These are phyloP conservation scores for Cordilura impudica DNA, from an alignment of 2,888 invertebrate species.

Conservation along the genomic window DNA sequence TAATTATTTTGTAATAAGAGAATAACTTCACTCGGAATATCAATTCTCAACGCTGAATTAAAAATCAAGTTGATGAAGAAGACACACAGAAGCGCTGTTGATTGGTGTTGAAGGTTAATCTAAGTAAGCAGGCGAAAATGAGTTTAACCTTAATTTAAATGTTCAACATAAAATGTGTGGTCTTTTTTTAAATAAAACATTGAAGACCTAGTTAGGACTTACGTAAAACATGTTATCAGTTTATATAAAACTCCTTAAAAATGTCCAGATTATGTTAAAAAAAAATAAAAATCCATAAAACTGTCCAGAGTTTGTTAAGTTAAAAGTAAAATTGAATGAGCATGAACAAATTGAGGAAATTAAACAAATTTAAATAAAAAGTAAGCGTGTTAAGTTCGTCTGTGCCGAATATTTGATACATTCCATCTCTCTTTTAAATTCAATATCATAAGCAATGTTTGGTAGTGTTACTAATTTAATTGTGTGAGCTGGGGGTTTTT, in stretches of 20 bases:
- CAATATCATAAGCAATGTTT: no score
- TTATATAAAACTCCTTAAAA: neutral
- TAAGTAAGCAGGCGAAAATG: conserved; percentile 49
- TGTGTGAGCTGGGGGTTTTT: no score
- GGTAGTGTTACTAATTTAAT: no score
- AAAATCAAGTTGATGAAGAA: conserved; percentile 17
- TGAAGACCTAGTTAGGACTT: conserved; percentile 3
- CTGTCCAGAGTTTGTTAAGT: no score
- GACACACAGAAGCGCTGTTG: conserved; percentile 21
- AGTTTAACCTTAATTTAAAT: conserved; percentile 55
- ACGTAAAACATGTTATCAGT: neutral
- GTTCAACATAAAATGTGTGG: conserved; percentile 48
- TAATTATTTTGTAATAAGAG: conserved; percentile 59
- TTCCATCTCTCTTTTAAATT: no score
- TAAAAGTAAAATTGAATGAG: no score
- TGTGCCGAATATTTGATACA: no score
- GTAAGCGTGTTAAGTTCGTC: no score
- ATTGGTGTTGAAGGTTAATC: conserved; percentile 56
- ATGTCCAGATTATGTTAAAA: neutral
- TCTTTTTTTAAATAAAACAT: conserved; percentile 30
- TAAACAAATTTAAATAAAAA: no score
- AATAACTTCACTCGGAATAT: conserved; percentile 21
- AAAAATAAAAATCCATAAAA: no score
- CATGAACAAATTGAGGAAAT: no score
- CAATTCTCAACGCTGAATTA: conserved; percentile 46